Conservation (phyloP, 2,797 vertebrate species). For the Myotis findleyi region DNA sequence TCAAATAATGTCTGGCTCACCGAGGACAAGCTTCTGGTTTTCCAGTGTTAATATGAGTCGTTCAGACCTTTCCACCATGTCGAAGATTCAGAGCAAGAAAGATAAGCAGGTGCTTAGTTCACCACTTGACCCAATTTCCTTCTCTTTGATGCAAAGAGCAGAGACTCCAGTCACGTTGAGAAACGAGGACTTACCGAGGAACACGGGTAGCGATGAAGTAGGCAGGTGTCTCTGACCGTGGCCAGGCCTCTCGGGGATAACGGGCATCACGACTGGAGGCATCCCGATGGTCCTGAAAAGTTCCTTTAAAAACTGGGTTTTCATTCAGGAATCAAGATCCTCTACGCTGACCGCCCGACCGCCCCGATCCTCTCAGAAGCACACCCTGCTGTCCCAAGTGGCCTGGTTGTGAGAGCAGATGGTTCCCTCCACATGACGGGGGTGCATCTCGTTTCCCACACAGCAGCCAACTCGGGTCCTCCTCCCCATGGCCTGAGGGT, state of each 20-base stretch:
- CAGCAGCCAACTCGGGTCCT: neutral
- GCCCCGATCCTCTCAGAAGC: neutral
- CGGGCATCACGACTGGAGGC: fast-evolving
- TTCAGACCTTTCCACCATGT: neutral
- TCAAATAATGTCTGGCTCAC: neutral
- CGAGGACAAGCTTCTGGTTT: neutral
- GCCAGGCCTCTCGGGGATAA: neutral
- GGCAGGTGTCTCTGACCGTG: neutral
- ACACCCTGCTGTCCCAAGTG: neutral
- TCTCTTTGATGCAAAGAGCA: neutral
- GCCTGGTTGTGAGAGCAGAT: neutral
- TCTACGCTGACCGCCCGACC: neutral
- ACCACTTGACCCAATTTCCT: neutral
- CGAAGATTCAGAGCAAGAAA: neutral
- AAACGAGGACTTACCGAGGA: neutral
- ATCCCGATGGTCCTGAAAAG: neutral
- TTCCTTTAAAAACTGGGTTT: neutral
- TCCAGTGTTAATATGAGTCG: neutral
- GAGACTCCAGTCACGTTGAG: neutral
- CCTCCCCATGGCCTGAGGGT: neutral
- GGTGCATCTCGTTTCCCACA: neutral
- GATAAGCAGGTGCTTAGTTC: neutral
- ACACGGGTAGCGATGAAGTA: fast-evolving
- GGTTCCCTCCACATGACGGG: neutral
- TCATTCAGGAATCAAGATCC: neutral